Percentiles rank a stretch among this genome's conserved stretches.
Evolutionary conservation across 2,888 invertebrate genomes (phyloP).

Genomic region (Cordilura impudica): DNA sequence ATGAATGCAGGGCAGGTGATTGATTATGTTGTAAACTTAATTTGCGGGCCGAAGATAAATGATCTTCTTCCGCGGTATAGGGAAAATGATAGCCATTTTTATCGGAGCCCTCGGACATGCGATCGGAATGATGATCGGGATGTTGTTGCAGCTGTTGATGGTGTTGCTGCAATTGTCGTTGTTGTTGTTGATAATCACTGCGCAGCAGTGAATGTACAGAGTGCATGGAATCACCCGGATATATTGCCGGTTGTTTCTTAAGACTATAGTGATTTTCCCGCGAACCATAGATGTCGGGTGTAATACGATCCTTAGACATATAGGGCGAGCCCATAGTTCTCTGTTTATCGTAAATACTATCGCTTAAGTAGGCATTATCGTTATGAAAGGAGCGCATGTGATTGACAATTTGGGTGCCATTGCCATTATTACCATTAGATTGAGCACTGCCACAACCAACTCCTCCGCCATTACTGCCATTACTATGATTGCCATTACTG

Average conservation of each 20-base stretch:
- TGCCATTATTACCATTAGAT: conserved; percentile 64
- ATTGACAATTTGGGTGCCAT: conserved; percentile 75
- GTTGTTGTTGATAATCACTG: conserved; percentile 76
- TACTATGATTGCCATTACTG: conserved; percentile 60
- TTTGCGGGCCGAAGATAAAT: conserved; percentile 78
- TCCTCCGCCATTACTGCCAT: conserved; percentile 64
- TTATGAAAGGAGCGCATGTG: conserved; percentile 77
- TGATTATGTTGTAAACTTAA: conserved; percentile 69
- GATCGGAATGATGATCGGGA: conserved; percentile 79
- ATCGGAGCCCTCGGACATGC: conserved; percentile 85
- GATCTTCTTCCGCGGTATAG: conserved; percentile 90
- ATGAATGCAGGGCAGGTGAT: conserved; percentile 67
- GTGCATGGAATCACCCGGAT: conserved; percentile 74
- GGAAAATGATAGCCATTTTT: conserved; percentile 91
- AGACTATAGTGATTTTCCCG: conserved; percentile 76
- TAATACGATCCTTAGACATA: conserved; percentile 77
- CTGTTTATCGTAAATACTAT: conserved; percentile 77
- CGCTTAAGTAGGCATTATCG: conserved; percentile 75
- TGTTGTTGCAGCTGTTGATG: conserved; percentile 75
- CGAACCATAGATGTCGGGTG: conserved; percentile 76
- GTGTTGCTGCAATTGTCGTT: conserved; percentile 73
- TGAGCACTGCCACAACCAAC: conserved; percentile 48
- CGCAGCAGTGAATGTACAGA: conserved; percentile 77
- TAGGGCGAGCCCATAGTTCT: conserved; percentile 75
- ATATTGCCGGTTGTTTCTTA: conserved; percentile 72